phyloP scores from a whole-genome alignment of 2,797 vertebrate species.

The Bradypodion pumilum region DNA sequence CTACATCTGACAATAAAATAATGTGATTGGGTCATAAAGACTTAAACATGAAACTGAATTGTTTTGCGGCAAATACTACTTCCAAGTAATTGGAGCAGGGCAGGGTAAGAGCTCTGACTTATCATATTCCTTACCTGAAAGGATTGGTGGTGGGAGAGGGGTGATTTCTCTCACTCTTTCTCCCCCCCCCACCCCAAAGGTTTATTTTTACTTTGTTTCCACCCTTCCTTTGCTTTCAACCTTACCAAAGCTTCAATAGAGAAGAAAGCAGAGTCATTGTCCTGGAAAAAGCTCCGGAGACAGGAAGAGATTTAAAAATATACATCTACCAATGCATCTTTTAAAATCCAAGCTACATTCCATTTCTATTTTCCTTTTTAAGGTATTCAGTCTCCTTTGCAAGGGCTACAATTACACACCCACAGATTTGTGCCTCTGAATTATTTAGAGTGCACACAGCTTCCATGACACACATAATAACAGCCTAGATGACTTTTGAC shows the following conservation, averaged over 20 bases:
- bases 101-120: not conserved
- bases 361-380: not conserved
- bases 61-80: not conserved
- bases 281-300: constrained; percentile 35
- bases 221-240: not conserved
- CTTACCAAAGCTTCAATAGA: constrained; percentile 9
- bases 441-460: not conserved
- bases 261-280: constrained; percentile 20
- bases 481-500: too few species aligned
- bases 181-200: not conserved
- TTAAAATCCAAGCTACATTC: constrained; percentile 20
- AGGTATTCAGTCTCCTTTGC: not conserved
- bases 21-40: constrained; percentile 16
- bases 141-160: not conserved
- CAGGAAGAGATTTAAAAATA: constrained; percentile 34
- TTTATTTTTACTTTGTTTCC: not conserved
- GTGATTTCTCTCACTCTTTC: not conserved
- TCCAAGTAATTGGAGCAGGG: constrained; percentile 9
- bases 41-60: constrained; percentile 38
- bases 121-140: constrained; percentile 38
- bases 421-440: not conserved
- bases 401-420: not conserved
- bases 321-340: not conserved
- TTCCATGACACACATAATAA: not conserved
- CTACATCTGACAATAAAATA: constrained; percentile 35